phyloP scores from a whole-genome alignment of 2,888 invertebrate species.

The Mythimna pallens region DNA sequence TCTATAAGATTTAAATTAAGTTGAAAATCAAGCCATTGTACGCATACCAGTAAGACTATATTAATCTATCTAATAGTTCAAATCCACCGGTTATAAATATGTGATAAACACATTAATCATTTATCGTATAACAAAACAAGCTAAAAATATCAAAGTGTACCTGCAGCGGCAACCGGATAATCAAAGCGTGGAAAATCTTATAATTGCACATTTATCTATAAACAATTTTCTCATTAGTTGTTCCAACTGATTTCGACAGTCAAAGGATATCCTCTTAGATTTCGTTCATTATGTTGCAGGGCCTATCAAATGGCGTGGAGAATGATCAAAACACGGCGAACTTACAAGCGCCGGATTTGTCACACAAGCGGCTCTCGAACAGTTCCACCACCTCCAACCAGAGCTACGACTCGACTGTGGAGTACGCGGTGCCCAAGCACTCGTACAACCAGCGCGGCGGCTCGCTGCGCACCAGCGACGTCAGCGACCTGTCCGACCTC shows the following conservation, averaged over 20 bases:
- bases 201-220: constrained; percentile 36
- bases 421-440: constrained; percentile 85
- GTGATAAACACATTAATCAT: too few species aligned
- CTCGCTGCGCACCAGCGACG: constrained; percentile 75
- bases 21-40: background rate
- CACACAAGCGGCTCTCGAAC: constrained; percentile 86
- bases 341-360: constrained; percentile 77
- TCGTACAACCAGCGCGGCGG: constrained; percentile 76
- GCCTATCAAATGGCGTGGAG: constrained; percentile 87
- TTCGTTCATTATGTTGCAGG: constrained; percentile 77
- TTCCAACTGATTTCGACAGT: constrained; percentile 8
- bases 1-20: background rate
- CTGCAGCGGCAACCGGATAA: constrained; percentile 15
- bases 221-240: constrained; percentile 44
- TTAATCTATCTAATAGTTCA: background rate
- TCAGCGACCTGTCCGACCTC: constrained; percentile 76
- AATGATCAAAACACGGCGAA: constrained; percentile 87
- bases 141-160: background rate
- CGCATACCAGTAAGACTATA: too few species aligned
- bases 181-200: constrained; percentile 10
- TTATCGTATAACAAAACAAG: background rate
- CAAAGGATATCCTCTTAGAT: constrained; percentile 52
- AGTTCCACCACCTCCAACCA: constrained; percentile 87
- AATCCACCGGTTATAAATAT: too few species aligned
- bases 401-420: constrained; percentile 86